Percentiles rank a stretch among this genome's conserved stretches.
phyloP scores from a whole-genome alignment of 1,140 invertebrate species.

The Drosophila auraria region DNA sequence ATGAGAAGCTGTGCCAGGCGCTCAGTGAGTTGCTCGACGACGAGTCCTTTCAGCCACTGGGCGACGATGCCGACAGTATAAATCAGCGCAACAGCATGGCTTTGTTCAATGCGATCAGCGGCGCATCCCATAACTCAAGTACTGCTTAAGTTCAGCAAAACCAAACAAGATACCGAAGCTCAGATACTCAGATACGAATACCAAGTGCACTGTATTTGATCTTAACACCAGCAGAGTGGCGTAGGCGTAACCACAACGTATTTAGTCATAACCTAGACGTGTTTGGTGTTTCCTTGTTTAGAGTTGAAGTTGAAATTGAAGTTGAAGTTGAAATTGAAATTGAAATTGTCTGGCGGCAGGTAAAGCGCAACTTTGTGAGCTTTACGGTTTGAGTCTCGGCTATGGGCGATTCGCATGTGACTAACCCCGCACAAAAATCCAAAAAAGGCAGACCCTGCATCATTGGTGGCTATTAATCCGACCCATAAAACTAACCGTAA shows the following conservation, averaged over 20 bases:
- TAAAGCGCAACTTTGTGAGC: conserved; percentile 60
- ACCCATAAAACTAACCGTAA: conserved; percentile 32
- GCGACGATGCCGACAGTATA: conserved; percentile 81
- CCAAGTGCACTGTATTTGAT: conserved; percentile 23
- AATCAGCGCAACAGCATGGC: conserved; percentile 88
- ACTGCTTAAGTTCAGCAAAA: conserved; percentile 86
- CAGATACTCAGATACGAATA: conserved; percentile 35
- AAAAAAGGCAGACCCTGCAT: conserved; percentile 1
- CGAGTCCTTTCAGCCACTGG: conserved; percentile 86
- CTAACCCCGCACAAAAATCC: conserved; percentile 31
- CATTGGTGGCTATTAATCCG: conserved; percentile 25
- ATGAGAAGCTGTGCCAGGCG: conserved; percentile 92
- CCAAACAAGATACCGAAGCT: conserved; percentile 32
- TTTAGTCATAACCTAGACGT: conserved; percentile 44
- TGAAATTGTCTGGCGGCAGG: conserved; percentile 61
- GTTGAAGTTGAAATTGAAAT: conserved; percentile 41
- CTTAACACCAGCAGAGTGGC: conserved; percentile 31
- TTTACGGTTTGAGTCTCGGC: conserved; percentile 50
- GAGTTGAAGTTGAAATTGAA: conserved; percentile 22
- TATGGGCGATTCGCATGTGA: conserved; percentile 29
- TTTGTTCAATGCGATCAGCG: conserved; percentile 89
- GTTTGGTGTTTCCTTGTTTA: conserved; percentile 69
- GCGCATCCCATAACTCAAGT: conserved; percentile 88
- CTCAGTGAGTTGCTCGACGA: conserved; percentile 89
- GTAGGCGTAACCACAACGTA: conserved; percentile 38